Evolutionary conservation across 2,888 invertebrate species (phyloP), one percentile per base, ranked within the genome.

Genomic region (Drosophila kambysellisi): DNA sequence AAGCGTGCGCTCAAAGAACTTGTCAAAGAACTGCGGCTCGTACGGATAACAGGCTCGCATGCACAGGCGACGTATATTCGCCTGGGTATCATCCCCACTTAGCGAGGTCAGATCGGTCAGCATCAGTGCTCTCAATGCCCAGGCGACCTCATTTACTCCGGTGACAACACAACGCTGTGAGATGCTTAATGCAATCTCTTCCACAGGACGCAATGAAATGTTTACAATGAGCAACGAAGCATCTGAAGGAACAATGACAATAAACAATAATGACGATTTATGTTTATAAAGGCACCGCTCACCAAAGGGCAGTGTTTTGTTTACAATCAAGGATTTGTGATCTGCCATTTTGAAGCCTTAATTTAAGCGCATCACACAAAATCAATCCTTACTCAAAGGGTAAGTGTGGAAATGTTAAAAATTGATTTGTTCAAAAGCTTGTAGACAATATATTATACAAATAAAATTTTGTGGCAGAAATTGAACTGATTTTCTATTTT

Each of bases 31-130:
- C 64, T 89, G 78, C 5, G 85, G 74, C 35, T 92, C 89, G 56
- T 93, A 91, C 1, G 96, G 95, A 90, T 94, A 93, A 17, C 94
- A 94, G 33, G 96, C 95, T 94, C 95, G 91, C 70, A 95, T 94
- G 91, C 98, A 98, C 1, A 99, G 94, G 60, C 97, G 94, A 29
- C 95, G 93, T 2, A 99, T 97, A 94, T 97, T 97, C 20, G 96
- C 95, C 9, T 92, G 91, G 0, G 97, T 96, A 91, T 97, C 97
- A 93, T 96, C 96, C 51, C 98, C 98, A 57, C 96, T 95, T 52
- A 99, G 94, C 2, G 98, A 98, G 1, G 99, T 99, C 79, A 99
- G 94, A 93, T 99, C 99, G 73, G 99, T 97, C 66, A 97, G 95
- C 50, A 96, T 95, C 8, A 99, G 94, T 1, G 98, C 97, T 91